These are phyloP conservation scores for Zoroaster sp. DNA, from an alignment of 53 echinoderm and acorn worm genomes.

Conservation along the genomic window DNA sequence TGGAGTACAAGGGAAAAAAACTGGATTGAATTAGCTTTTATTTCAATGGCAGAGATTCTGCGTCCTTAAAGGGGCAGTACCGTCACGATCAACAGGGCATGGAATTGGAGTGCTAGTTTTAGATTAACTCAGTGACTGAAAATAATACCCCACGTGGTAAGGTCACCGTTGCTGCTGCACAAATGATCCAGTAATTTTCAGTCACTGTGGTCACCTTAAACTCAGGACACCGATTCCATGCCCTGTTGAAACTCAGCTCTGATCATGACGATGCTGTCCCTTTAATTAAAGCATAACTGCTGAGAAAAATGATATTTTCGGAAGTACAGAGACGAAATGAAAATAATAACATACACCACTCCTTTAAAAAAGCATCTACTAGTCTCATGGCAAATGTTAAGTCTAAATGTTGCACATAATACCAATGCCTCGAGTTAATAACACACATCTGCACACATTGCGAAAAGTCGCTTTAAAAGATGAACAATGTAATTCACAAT, in stretches of 20 bases:
- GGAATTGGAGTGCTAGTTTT: too few relatives aligned
- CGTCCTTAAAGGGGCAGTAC: not conserved
- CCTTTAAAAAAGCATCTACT: not conserved
- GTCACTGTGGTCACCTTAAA: too few relatives aligned
- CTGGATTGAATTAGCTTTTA: too few relatives aligned
- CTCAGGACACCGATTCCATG: too few relatives aligned
- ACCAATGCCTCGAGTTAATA: not conserved
- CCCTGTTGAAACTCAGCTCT: too few relatives aligned
- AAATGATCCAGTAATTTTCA: too few relatives aligned
- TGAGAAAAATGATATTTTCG: not conserved
- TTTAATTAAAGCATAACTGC: not conserved
- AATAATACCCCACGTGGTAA: too few relatives aligned
- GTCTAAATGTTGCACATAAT: constrained; percentile 22
- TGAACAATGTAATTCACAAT: not conserved
- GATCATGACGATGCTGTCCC: too few relatives aligned
- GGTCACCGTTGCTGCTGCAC: too few relatives aligned
- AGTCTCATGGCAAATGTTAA: not conserved
- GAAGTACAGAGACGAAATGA: not conserved
- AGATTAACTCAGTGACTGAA: too few relatives aligned
- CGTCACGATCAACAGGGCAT: too few relatives aligned
- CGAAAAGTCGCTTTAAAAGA: not conserved
- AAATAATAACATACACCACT: not conserved
- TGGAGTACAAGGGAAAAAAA: not conserved
- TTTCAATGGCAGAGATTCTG: not conserved
- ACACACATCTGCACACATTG: constrained; percentile 35